Evolutionary conservation across 2,888 invertebrate genomes (phyloP).

Genomic region (Lasioglossum morio): DNA sequence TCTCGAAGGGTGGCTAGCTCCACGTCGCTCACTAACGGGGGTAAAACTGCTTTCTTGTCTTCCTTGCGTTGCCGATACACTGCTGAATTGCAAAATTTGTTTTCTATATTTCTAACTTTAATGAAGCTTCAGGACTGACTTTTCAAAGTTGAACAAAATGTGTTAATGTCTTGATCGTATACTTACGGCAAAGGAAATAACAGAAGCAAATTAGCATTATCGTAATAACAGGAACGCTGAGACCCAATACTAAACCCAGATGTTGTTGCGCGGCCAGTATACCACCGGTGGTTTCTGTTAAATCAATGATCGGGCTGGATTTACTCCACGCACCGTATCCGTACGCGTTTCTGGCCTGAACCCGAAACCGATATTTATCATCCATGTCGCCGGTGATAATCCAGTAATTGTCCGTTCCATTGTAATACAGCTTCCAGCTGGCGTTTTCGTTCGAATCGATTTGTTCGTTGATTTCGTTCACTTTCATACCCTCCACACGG

Average conservation of each 20-base stretch:
- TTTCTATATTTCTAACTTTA: conserved; percentile 1
- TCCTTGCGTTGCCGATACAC: conserved; percentile 88
- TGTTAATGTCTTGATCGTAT: conserved; percentile 20
- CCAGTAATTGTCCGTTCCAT: conserved; percentile 94
- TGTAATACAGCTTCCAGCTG: conserved; percentile 89
- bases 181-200: conserved; percentile 86
- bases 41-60: conserved; percentile 89
- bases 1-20: conserved; percentile 95
- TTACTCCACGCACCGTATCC: conserved; percentile 93
- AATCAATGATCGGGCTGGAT: conserved; percentile 87
- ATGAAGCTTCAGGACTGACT: not conserved
- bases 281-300: conserved; percentile 84
- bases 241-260: conserved; percentile 87
- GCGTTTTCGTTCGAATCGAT: conserved; percentile 61
- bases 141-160: not conserved
- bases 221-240: conserved; percentile 86
- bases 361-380: conserved; percentile 89
- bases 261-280: conserved; percentile 85
- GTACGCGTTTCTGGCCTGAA: conserved; percentile 91
- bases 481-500: conserved; percentile 89
- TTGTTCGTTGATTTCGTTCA: conserved; percentile 69
- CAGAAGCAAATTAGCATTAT: conserved; percentile 82
- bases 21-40: conserved; percentile 89
- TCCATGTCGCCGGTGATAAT: conserved; percentile 87
- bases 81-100: conserved; percentile 78